Evolutionary conservation across 2,888 invertebrate species (phyloP), one percentile per base, ranked within the genome.

Genomic region (Noctua pronuba): DNA sequence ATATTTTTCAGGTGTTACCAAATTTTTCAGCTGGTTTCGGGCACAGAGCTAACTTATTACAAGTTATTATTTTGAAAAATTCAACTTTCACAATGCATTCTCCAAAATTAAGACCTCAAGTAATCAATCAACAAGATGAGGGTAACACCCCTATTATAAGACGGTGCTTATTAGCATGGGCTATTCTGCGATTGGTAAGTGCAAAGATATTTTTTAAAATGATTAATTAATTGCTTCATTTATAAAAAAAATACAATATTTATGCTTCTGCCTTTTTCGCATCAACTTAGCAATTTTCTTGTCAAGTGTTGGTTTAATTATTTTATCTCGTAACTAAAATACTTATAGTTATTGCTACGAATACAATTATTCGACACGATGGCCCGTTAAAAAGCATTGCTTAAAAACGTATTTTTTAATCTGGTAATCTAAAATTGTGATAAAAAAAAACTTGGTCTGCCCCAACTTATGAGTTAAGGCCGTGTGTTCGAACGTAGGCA

Each of bases 141-240:
- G 7, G 16, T 7, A 4, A 0, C 16, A 24, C 4, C 18, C 7
- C 2, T 8, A 55, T 18, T 55, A 8, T 65, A 18, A n/a, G 65
- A 4, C 28, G 65, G 16, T 18, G 41, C 10, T 41, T 65, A 65
- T 10, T 65, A 41, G 4, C 41, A 18, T 65, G 65, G 65, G 41
- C 65, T 65, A 2, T n/a, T 41, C 7, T 64, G 8, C 44, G 80
- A 64, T 46, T 78, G 80, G 78, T 78, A 64, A 78, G 78, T 67
- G 1, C n/a, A 49, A 49, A 28, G 7, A 44, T 8, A 24, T 41
- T 28, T 10, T 16, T 38, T 18, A 18, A 18, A 49, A 41, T 28
- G 4, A n/a, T 31, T 44, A 62, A 10, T 52, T n/a, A n/a, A 1
- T 55, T n/a, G 11, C 0, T 21, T 49, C 21, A 21, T 49, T 49